A percentile compares a stretch with the other conserved stretches of the same genome.
Conservation (phyloP, 2,888 invertebrate genomes). For the Bombylius discolor region DNA sequence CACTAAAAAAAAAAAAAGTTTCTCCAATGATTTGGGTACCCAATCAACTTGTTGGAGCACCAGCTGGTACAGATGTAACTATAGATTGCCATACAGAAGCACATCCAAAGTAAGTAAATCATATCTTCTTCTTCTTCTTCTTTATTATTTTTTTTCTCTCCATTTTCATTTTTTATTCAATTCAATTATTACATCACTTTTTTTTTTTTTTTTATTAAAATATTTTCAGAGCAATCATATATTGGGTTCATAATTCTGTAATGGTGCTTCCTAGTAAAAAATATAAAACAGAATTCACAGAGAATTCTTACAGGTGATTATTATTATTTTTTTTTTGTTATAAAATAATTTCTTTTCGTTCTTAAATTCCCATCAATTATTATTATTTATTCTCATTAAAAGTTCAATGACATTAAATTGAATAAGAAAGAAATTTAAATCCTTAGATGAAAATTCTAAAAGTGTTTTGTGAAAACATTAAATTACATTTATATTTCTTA, state of each 20-base stretch:
- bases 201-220: not conserved
- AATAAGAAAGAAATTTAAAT: not conserved
- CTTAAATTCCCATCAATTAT: too few relatives aligned
- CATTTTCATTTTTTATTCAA: not conserved
- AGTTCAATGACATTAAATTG: not conserved
- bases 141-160: not conserved
- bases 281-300: slow-evolving; percentile 68
- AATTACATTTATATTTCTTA: slow-evolving; percentile 8
- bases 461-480: too few relatives aligned
- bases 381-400: not conserved
- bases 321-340: slow-evolving; percentile 14
- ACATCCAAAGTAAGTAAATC: slow-evolving; percentile 48
- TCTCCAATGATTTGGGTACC: slow-evolving; percentile 92
- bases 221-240: slow-evolving; percentile 62
- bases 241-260: slow-evolving; percentile 82
- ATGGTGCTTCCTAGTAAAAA: slow-evolving; percentile 84
- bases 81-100: slow-evolving; percentile 90
- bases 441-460: too few relatives aligned
- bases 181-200: not conserved
- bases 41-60: slow-evolving; percentile 84
- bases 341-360: not conserved
- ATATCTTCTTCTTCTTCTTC: not conserved
- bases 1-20: slow-evolving; percentile 43
- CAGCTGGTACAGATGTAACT: slow-evolving; percentile 78
- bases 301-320: slow-evolving; percentile 64